These are phyloP conservation scores for Cheirogaleus major DNA, from an alignment of 2,797 vertebrate species.

Conservation along the genomic window DNA sequence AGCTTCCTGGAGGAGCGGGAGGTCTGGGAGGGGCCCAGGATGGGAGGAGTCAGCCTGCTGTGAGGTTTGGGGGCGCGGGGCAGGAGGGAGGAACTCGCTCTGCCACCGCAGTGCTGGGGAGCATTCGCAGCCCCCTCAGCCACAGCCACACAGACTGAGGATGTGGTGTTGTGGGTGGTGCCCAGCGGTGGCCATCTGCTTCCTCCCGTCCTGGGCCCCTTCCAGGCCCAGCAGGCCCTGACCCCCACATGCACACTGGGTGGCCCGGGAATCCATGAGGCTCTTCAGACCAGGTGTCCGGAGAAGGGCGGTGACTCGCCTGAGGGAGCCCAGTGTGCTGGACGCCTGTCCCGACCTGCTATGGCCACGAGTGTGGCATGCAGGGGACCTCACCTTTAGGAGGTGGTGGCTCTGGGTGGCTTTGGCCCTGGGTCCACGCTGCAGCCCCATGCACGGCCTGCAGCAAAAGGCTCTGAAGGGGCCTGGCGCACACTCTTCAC, in stretches of 20 bases:
- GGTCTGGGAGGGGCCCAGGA: neutral
- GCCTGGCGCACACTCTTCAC: constrained; percentile 78
- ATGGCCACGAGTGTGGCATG: neutral
- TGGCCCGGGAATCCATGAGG: fast-evolving
- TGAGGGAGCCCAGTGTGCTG: neutral
- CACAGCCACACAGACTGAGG: neutral
- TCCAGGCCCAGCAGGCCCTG: neutral
- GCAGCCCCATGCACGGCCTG: neutral
- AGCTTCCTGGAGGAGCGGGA: neutral
- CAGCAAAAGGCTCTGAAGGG: constrained; percentile 70
- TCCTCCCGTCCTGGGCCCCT: neutral
- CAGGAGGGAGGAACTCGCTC: too few species aligned
- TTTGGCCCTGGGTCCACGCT: neutral
- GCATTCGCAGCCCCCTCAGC: neutral
- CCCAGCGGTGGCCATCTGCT: neutral
- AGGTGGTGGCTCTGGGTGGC: neutral
- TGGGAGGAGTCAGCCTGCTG: neutral
- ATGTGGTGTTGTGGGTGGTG: fast-evolving
- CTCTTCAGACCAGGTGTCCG: neutral
- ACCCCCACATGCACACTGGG: neutral
- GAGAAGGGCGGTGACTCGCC: neutral
- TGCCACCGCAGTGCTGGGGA: neutral
- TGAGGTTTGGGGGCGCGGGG: fast-evolving
- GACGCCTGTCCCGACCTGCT: neutral
- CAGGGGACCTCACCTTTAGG: neutral